Percentiles rank a stretch among this genome's conserved stretches.
Conservation (phyloP, 1,140 invertebrate species). For the Helicoverpa armigera region DNA sequence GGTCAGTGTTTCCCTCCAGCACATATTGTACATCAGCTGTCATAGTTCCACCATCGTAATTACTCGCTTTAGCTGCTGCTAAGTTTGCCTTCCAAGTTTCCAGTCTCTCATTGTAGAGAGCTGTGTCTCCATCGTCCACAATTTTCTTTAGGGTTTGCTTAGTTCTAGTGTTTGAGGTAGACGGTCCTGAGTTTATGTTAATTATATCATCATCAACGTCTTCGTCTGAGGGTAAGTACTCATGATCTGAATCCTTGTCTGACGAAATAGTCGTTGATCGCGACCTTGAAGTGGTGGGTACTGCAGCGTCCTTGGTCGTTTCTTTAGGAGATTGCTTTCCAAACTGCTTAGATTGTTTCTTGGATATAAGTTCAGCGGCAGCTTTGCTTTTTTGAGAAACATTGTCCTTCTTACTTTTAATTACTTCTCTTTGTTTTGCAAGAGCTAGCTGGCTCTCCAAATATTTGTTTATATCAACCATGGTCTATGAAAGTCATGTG, state of each 20-base stretch:
- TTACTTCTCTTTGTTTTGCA: slow-evolving; percentile 69
- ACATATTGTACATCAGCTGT: slow-evolving; percentile 79
- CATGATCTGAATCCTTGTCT: slow-evolving; percentile 59
- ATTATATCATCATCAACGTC: slow-evolving; percentile 68
- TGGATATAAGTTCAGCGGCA: slow-evolving; percentile 75
- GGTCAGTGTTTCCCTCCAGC: slow-evolving; percentile 78
- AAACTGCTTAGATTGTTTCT: slow-evolving; percentile 73
- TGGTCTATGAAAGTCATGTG: slow-evolving; percentile 49
- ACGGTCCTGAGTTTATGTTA: slow-evolving; percentile 61
- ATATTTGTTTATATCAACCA: slow-evolving; percentile 83
- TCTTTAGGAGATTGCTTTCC: slow-evolving; percentile 21
- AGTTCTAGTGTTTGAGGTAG: slow-evolving; percentile 57
- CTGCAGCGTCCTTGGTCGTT: not conserved
- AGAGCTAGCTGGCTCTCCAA: slow-evolving; percentile 77
- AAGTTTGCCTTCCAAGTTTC: slow-evolving; percentile 86
- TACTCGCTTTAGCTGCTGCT: slow-evolving; percentile 65
- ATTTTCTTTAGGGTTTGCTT: slow-evolving; percentile 83
- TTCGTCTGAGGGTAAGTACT: slow-evolving; percentile 75
- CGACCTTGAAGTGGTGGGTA: not conserved
- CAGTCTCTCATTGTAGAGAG: slow-evolving; percentile 88
- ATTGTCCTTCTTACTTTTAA: slow-evolving; percentile 63
- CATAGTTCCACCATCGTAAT: slow-evolving; percentile 64
- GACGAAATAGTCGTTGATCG: slow-evolving; percentile 29
- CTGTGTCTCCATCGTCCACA: slow-evolving; percentile 91
- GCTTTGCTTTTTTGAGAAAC: slow-evolving; percentile 78